Evolutionary conservation across 1,140 invertebrate genomes (phyloP), one percentile per base, ranked within the genome.

Genomic region (Holcopasites calliopsidis): DNA sequence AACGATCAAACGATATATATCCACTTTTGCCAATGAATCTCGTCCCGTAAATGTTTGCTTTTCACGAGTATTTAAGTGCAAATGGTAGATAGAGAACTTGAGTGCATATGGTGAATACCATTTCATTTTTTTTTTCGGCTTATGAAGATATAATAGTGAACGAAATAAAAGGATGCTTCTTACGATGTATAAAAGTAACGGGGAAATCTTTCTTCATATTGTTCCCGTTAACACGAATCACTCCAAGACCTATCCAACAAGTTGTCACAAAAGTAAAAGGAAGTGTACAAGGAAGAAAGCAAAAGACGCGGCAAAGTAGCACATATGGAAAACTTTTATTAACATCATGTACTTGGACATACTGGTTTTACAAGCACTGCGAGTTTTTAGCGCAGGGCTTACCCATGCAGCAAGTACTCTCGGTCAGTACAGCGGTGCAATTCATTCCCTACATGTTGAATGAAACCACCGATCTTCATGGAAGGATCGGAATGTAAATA

Each of bases 321-420:
- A 68, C 11, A 35, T 77, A 81, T 42, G 23, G 76, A 82, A 82
- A 73, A 81, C 44, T 81, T 82, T 82, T 82, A 77, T 82, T 81
- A 72, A 60, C 44, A 77, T 68, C n/a, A 50, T 58, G 6, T 71
- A 33, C 2, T 57, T 11, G 23, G 28, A 77, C 31, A 77, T 72
- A 62, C 7, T 55, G 31, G 38, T 16, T 54, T n/a, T 44, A 68
- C 23, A 80, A 68, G 44, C 42, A 77, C 64, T 23, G 71, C 58
- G 38, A 69, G n/a, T n/a, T n/a, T n/a, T n/a, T n/a, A n/a, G n/a
- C n/a, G n/a, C n/a, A n/a, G n/a, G n/a, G n/a, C n/a, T n/a, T n/a
- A n/a, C n/a, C n/a, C n/a, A n/a, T n/a, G n/a, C n/a, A n/a, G n/a
- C n/a, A n/a, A n/a, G n/a, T n/a, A n/a, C n/a, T n/a, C n/a, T n/a